Evolutionary conservation across 2,888 invertebrate species (phyloP).

Genomic region (Caenorhabditis drosophilae): DNA sequence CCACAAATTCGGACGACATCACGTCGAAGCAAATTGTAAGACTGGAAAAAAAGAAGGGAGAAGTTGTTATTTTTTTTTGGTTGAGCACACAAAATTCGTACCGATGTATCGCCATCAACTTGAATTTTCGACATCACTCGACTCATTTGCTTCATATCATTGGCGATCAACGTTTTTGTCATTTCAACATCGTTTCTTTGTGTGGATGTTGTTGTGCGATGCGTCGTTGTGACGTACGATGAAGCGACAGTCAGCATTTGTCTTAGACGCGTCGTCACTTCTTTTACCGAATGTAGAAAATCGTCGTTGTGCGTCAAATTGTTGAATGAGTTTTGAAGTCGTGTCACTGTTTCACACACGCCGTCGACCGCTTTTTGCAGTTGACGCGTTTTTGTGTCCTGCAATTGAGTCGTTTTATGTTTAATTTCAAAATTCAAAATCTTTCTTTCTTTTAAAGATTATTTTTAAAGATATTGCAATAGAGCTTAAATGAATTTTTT

Average conservation of each 20-base stretch:
- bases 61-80: background rate
- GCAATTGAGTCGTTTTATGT: no score
- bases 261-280: conserved; percentile 37
- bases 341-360: conserved; percentile 41
- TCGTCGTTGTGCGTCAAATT: conserved; percentile 47
- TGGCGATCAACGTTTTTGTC: conserved; percentile 48
- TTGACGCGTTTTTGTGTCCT: conserved; percentile 1
- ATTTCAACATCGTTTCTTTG: conserved; percentile 40
- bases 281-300: conserved; percentile 37
- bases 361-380: conserved; percentile 24
- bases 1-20: conserved; percentile 53
- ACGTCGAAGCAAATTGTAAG: conserved; percentile 43
- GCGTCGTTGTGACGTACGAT: conserved; percentile 7
- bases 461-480: conserved; percentile 1
- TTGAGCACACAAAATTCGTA: background rate
- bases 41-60: conserved; percentile 40
- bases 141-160: conserved; percentile 56
- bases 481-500: no score
- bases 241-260: conserved; percentile 41
- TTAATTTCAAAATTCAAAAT: no score
- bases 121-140: conserved; percentile 46
- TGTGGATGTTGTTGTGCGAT: conserved; percentile 25
- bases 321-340: conserved; percentile 47
- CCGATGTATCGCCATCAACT: conserved; percentile 23
- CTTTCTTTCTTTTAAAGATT: no score